phyloP scores from a whole-genome alignment of 1,140 invertebrate genomes.

The Drosophila nebulosa region DNA sequence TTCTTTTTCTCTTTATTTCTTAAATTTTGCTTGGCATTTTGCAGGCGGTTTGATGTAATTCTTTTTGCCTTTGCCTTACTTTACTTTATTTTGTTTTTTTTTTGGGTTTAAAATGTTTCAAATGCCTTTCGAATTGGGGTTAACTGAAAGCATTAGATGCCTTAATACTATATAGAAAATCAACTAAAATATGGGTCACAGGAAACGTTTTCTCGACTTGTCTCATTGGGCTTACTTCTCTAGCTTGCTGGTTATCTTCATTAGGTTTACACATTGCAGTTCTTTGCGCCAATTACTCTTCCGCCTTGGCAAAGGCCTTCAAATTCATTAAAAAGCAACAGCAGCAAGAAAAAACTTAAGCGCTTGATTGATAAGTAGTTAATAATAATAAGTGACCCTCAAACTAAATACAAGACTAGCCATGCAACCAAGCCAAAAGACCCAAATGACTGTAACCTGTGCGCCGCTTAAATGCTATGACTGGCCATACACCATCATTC shows the following conservation, averaged over 20 bases:
- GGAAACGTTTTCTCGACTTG: neutral
- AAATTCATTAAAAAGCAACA: slow-evolving; percentile 18
- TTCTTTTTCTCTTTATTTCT: slow-evolving; percentile 50
- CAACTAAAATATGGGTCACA: slow-evolving; percentile 38
- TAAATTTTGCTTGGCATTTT: slow-evolving; percentile 63
- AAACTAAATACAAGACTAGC: slow-evolving; percentile 16
- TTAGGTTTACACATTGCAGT: slow-evolving; percentile 1
- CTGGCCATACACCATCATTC: slow-evolving; percentile 30
- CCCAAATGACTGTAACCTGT: slow-evolving; percentile 26
- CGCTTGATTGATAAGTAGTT: slow-evolving; percentile 56
- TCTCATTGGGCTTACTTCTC: neutral
- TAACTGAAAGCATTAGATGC: slow-evolving; percentile 19
- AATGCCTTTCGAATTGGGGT: slow-evolving; percentile 54
- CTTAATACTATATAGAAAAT: neutral
- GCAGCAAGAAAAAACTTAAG: slow-evolving; percentile 7
- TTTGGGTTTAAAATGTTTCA: neutral
- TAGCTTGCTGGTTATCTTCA: slow-evolving; percentile 6
- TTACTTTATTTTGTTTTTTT: slow-evolving; percentile 10
- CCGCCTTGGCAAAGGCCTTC: neutral
- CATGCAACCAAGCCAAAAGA: neutral
- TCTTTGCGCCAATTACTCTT: neutral
- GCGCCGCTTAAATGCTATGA: slow-evolving; percentile 60
- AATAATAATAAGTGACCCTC: slow-evolving; percentile 40
- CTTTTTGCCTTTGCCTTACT: slow-evolving; percentile 7
- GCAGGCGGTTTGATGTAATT: slow-evolving; percentile 36